These are phyloP conservation scores for Lasioglossum leucozonium DNA, from an alignment of 2,888 invertebrate species.

Conservation along the genomic window DNA sequence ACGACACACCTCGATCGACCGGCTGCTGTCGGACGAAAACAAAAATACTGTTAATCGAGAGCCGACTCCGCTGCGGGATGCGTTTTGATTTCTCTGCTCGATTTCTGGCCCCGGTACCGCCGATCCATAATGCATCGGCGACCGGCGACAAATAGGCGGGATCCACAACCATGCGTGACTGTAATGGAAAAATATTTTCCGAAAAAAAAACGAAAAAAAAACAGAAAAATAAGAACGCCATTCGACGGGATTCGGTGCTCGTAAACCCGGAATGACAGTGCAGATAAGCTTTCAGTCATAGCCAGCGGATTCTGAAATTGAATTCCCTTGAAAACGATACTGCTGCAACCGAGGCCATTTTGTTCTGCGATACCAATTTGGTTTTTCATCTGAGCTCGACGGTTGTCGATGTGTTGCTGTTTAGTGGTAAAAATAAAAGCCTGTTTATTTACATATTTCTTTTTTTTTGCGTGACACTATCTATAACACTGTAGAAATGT, in stretches of 20 bases:
- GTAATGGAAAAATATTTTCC: background rate
- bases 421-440: background rate
- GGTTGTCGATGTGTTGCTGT: background rate
- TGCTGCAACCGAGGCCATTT: slow-evolving; percentile 5
- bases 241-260: background rate
- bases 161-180: background rate
- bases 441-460: background rate
- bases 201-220: too few species aligned
- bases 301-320: slow-evolving; percentile 9
- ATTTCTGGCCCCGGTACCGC: background rate
- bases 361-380: background rate
- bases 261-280: slow-evolving; percentile 1
- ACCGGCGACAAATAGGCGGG: background rate
- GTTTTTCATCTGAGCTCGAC: background rate
- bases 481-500: too few species aligned
- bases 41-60: slow-evolving; percentile 45
- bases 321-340: slow-evolving; percentile 1
- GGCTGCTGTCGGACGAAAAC: slow-evolving; percentile 57
- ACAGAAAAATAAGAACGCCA: background rate
- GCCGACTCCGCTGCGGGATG: slow-evolving; percentile 26
- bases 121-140: background rate
- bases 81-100: slow-evolving; percentile 29
- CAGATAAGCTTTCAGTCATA: slow-evolving; percentile 10
- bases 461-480: too few species aligned
- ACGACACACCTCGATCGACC: slow-evolving; percentile 75